Percentiles rank a stretch among this genome's conserved stretches.
Conservation (phyloP, 1,140 invertebrate genomes). For the Diabrotica virgifera region DNA sequence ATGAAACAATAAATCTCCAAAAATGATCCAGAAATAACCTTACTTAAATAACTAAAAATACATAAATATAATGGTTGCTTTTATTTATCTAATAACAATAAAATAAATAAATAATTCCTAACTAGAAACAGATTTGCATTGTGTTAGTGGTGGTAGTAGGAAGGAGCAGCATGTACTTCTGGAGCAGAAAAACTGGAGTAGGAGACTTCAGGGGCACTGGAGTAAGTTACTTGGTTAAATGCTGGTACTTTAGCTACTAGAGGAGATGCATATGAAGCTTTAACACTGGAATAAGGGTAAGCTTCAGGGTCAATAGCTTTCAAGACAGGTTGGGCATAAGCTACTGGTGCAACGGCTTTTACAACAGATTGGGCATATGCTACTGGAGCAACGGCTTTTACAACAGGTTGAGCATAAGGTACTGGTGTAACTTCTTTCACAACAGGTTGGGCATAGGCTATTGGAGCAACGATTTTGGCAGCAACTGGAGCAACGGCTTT, state of each 20-base stretch:
- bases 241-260: constrained; percentile 17
- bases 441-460: neutral
- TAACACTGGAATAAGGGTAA: no score
- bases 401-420: no score
- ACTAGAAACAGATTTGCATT: no score
- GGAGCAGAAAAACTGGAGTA: constrained; percentile 11
- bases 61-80: no score
- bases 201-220: constrained; percentile 1
- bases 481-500: neutral
- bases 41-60: no score
- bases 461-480: neutral
- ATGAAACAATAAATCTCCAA: no score
- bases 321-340: no score
- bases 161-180: constrained; percentile 13
- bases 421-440: neutral
- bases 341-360: neutral
- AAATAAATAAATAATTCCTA: no score
- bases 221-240: constrained; percentile 4
- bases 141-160: neutral
- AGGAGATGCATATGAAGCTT: no score
- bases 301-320: no score
- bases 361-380: neutral
- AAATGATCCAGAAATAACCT: no score
- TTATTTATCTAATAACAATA: no score
- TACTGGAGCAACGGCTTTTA: neutral